phyloP scores from a whole-genome alignment of 2,113 vertebrate genomes.

The Trichechus manatus region DNA sequence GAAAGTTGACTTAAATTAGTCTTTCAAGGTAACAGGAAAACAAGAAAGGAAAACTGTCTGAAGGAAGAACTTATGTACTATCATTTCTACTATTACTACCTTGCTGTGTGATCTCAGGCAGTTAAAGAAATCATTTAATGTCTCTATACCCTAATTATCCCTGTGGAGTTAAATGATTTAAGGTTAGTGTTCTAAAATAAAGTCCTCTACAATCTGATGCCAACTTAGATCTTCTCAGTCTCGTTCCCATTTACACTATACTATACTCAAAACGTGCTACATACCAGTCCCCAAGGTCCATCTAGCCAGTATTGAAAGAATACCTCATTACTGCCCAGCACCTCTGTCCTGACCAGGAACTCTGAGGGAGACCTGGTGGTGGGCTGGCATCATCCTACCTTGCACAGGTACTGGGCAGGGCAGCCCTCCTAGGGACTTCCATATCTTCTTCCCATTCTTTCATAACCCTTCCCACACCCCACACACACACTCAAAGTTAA shows the following conservation, averaged over 20 bases:
- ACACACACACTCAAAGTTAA: not conserved
- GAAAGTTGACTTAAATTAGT: conserved; percentile 11
- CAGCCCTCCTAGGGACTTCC: not conserved
- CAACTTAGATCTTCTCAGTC: not conserved
- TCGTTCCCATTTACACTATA: not conserved
- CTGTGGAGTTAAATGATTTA: not conserved
- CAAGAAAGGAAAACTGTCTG: not conserved
- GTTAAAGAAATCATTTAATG: conserved; percentile 19
- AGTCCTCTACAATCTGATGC: not conserved
- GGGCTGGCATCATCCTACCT: not conserved
- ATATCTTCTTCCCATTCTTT: not conserved
- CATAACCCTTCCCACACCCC: accelerated
- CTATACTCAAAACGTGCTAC: not conserved
- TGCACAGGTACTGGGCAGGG: not conserved
- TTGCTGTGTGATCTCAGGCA: not conserved
- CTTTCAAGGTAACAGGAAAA: not conserved
- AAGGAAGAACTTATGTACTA: not conserved
- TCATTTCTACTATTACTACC: not conserved
- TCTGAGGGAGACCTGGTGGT: not conserved
- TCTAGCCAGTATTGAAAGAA: not conserved
- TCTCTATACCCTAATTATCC: conserved; percentile 2
- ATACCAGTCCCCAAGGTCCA: not conserved
- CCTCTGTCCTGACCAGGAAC: not conserved
- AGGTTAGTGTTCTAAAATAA: conserved; percentile 28
- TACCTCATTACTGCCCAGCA: not conserved